Conservation (phyloP, 92 coral and sea anemone species). For the Porites cylindrica region DNA sequence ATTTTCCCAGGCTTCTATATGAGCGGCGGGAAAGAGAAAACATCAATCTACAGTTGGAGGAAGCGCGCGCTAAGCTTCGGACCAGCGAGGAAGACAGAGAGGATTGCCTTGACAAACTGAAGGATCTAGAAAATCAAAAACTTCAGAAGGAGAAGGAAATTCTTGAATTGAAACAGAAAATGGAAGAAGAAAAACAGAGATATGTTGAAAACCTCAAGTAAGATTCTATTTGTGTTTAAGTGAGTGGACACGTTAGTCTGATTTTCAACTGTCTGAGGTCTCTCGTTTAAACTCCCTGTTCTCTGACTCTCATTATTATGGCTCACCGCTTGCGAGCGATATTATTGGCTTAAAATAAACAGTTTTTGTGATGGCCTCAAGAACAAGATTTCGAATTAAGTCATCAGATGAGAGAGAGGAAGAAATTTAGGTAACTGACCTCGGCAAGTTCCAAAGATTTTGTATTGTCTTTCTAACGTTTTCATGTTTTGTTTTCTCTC, state of each 20-base stretch:
- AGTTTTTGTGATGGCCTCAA: too few relatives aligned
- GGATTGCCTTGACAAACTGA: slow-evolving; percentile 70
- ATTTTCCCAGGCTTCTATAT: slow-evolving; percentile 54
- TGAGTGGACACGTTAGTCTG: too few relatives aligned
- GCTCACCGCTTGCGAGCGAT: too few relatives aligned
- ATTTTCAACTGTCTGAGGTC: too few relatives aligned
- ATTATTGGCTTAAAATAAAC: too few relatives aligned
- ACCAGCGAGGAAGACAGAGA: slow-evolving; percentile 85
- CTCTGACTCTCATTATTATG: too few relatives aligned
- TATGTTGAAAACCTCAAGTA: slow-evolving; percentile 87
- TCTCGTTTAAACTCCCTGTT: too few relatives aligned
- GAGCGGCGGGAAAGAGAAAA: slow-evolving; percentile 83
- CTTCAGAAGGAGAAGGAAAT: slow-evolving; percentile 77
- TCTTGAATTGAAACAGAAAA: slow-evolving; percentile 67
- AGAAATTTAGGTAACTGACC: too few relatives aligned
- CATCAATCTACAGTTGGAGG: slow-evolving; percentile 77
- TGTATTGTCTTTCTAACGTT: background rate
- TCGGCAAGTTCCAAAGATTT: background rate
- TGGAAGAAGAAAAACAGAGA: slow-evolving; percentile 77
- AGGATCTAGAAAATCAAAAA: slow-evolving; percentile 68
- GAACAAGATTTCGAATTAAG: too few relatives aligned
- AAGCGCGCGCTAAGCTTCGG: slow-evolving; percentile 78
- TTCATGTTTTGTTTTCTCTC: slow-evolving; percentile 1
- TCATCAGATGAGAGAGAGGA: too few relatives aligned
- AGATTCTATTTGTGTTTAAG: background rate